Evolutionary conservation across 1,140 invertebrate species (phyloP), one percentile per base, ranked within the genome.

Genomic region (Drosophila trapezifrons): DNA sequence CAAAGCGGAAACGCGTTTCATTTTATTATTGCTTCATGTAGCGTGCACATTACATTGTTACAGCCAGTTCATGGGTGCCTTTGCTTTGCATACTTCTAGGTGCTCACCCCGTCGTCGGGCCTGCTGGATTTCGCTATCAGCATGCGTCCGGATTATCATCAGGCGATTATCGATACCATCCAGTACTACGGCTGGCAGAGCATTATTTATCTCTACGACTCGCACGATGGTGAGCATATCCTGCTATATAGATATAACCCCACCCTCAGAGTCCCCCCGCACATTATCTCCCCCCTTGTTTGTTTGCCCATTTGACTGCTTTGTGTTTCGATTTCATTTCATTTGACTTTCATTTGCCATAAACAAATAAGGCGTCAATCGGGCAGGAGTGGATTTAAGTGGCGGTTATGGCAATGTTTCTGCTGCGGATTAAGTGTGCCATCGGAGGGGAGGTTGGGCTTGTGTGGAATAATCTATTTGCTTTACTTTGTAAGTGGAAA

Each of bases 161-260:
- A 95, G 80, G 98, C 98, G 46, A 96, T 99, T 86, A 96, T 98
- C 75, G 98, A 98, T 93, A 96, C 97, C 18, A 97, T 99, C 72
- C 94, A 95, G 67, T 96, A 97, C 92, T 98, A 98, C 91, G 95
- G 96, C 47, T 99, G 98, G 98, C 95, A 95, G 72, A 96, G 96
- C 90, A 97, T 99, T 81, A 97, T 98, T 90, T 99, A 98, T 93
- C 94, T 99, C 60, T 99, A 98, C 92, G 97, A 98, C 93, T 98
- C 97, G 4, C 97, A 98, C 89, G 97, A 98, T 92, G 98, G 98
- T 98, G 93, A 96, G 29, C 27, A 29, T 10, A 4, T 32, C 9
- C 29, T 32, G 0, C 29, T 32, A 32, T 15, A 49, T 42, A 54
- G 12, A 52, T 32, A 55, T 20, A 54, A 13, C 35, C 15, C 10